Conservation (phyloP, 2,113 vertebrate genomes). For the Aplodontia rufa region DNA sequence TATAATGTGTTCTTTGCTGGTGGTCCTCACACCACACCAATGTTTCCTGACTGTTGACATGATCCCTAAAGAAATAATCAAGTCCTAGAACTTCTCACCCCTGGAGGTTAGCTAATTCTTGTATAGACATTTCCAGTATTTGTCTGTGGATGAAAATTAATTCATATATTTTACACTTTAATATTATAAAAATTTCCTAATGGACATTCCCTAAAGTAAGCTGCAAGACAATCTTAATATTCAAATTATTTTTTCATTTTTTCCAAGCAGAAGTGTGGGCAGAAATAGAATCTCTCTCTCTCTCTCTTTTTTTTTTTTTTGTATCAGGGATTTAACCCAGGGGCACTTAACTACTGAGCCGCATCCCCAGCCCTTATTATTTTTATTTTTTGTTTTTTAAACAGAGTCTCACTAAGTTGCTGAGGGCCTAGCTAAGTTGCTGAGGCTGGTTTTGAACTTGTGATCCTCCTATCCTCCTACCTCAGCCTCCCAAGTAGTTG, state of each 20-base stretch:
- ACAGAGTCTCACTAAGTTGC: no score
- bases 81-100: background rate
- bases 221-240: background rate
- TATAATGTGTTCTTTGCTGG: background rate
- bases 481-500: no score
- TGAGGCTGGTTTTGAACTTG: no score
- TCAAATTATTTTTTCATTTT: background rate
- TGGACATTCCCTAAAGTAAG: accelerated
- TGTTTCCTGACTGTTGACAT: background rate
- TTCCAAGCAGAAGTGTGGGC: background rate
- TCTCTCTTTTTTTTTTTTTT: no score
- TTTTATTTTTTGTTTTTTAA: no score
- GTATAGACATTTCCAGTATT: background rate
- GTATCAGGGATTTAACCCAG: no score
- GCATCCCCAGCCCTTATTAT: no score
- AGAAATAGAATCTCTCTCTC: background rate
- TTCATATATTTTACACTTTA: background rate
- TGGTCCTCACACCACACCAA: background rate
- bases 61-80: background rate
- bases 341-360: no score
- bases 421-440: no score
- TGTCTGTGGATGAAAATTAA: background rate
- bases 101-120: background rate
- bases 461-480: no score
- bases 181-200: background rate